Percentiles rank a stretch among this genome's conserved stretches.
These are phyloP conservation scores for Rhagophthalmus giganteus DNA, from an alignment of 2,888 invertebrate species.

Conservation along the genomic window DNA sequence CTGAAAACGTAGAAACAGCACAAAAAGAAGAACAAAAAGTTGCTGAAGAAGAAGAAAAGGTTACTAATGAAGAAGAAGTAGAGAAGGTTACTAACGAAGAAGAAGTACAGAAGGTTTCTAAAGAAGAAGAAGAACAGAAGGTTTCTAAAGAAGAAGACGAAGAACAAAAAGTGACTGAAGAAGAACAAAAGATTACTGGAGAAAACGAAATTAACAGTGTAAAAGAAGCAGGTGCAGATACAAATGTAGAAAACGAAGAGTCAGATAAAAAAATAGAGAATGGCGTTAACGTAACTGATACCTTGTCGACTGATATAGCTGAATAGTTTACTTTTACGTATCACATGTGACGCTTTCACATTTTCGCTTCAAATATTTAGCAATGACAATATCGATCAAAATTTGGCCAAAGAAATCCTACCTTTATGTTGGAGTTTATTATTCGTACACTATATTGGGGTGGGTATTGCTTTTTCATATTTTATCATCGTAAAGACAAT, in stretches of 20 bases:
- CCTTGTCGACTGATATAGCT: slow-evolving; percentile 7
- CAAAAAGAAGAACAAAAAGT: slow-evolving; percentile 34
- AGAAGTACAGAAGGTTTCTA: too few species aligned
- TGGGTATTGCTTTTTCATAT: slow-evolving; percentile 10
- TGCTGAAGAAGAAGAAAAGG: slow-evolving; percentile 25
- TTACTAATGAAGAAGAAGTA: slow-evolving; percentile 3
- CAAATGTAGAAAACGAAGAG: too few species aligned
- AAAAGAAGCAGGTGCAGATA: slow-evolving; percentile 3
- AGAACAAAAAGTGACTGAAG: too few species aligned
- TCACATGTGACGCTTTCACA: slow-evolving; percentile 6
- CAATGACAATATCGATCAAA: slow-evolving; percentile 11
- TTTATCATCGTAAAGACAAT: slow-evolving; percentile 11
- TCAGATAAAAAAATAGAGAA: neutral
- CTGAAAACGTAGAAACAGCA: slow-evolving; percentile 16
- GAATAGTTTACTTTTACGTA: slow-evolving; percentile 8
- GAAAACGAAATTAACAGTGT: neutral
- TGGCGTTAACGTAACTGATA: neutral
- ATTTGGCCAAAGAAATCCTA: slow-evolving; percentile 19
- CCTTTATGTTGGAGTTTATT: slow-evolving; percentile 7
- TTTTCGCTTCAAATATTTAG: slow-evolving; percentile 4
- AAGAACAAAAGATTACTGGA: neutral
- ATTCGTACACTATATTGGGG: slow-evolving; percentile 12
- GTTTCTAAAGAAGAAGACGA: slow-evolving; percentile 9
- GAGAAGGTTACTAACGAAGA: slow-evolving; percentile 3
- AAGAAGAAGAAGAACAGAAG: slow-evolving; percentile 22